Base-by-base conservation (phyloP, 2,888 invertebrate genomes). In the Sesia bembeciformis region DNA sequence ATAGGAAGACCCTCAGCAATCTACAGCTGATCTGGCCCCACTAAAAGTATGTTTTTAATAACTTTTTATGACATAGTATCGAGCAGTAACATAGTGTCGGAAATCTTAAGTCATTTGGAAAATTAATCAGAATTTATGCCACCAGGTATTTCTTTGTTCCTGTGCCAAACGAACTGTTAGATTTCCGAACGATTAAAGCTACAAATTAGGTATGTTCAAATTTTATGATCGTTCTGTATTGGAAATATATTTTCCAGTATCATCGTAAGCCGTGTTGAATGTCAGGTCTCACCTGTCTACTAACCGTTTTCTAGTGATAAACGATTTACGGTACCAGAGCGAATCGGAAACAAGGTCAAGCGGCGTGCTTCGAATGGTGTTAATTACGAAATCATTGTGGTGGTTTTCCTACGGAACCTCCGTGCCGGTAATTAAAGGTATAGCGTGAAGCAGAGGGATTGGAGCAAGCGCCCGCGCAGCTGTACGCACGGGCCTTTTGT, bases 271-370 rank as follows among this genome's bases (percentile, higher is more conserved):
- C n/a, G 83, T 85, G 82, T 69, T 62, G 62, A 73, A 63, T 67
- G 66, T 84, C 70, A 66, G 68, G 66, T 79, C 70, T 71, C 81
- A 76, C 72, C 81, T 76, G 81, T 69, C 74, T 71, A 74, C 81
- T 77, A 78, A 76, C 73, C 76, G 72, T 69, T 72, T 39, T 50
- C 39, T 39, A 50, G 52, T 52, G 49, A 52, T 81, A 83, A 87
- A 81, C 80, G 81, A 85, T 87, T 84, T 81, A 83, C 77, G 74
- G 77, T 72, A 74, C 72, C 67, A 67, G 68, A 61, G 67, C 84
- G 72, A 84, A 87, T 85, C 70, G 73, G 68, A 87, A 87, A 87
- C 84, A 85, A 85, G 85, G 82, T 71, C 66, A 70, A 74, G 74
- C 72, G 77, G 74, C 75, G 78, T 81, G 81, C 74, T 76, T 75